phyloP scores from a whole-genome alignment of 2,113 vertebrate genomes.

The Sinocyclocheilus anshuiensis region DNA sequence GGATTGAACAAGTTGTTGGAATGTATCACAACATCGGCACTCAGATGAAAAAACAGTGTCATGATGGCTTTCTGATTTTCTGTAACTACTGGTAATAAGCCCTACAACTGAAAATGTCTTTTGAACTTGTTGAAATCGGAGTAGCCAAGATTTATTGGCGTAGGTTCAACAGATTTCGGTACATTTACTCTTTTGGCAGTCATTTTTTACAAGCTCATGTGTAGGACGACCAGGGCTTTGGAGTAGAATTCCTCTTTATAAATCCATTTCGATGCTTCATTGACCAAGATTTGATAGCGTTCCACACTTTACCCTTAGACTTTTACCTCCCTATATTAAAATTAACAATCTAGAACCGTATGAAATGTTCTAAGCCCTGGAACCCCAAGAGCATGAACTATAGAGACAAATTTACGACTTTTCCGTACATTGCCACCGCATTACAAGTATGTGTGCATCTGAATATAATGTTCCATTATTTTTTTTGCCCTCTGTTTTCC shows the following conservation, averaged over 20 bases:
- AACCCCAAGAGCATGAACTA: constrained; percentile 12
- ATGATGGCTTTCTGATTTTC: constrained; percentile 2
- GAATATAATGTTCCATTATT: constrained; percentile 10
- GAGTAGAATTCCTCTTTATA: neutral
- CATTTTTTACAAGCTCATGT: neutral
- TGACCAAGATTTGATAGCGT: constrained; percentile 40
- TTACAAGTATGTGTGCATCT: neutral
- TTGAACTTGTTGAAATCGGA: neutral
- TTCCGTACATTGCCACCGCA: neutral
- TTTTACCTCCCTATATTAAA: constrained; percentile 46
- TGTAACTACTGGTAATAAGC: neutral
- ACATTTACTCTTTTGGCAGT: neutral
- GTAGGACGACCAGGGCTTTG: neutral
- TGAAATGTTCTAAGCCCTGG: neutral
- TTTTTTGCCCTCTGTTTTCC: constrained; percentile 1
- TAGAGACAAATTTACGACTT: constrained; percentile 29
- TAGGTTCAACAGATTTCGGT: neutral
- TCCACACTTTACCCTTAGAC: constrained; percentile 28
- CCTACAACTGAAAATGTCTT: neutral
- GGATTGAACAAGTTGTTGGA: neutral
- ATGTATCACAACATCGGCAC: constrained; percentile 15
- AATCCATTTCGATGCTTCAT: constrained; percentile 29
- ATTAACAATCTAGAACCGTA: constrained; percentile 50
- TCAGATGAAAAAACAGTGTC: neutral
- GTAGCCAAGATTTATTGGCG: neutral